Base-by-base conservation (phyloP, 2,797 vertebrate species). In the Gadopsis bispinosus region DNA sequence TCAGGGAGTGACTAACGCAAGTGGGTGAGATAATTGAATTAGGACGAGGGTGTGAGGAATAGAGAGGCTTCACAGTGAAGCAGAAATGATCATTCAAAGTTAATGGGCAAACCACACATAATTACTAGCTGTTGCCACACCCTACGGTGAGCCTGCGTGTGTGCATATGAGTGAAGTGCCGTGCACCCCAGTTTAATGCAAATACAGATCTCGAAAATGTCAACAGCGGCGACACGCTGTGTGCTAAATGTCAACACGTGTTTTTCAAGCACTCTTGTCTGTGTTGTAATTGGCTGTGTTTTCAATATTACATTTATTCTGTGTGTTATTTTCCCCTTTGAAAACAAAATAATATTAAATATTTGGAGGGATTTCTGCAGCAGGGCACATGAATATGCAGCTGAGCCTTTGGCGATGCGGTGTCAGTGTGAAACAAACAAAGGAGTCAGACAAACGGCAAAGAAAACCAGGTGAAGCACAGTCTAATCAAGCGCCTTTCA, bases 211-310 rank as follows among this genome's bases (percentile, higher is more conserved):
- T 86, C 63, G 58, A 85, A 91, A 94, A 93, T 93, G 92, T 93
- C 92, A 94, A 91, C 82, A 88, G 89, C 37, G 14, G 83, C 75
- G 79, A 90, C 85, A 73, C 12, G 12, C 69, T 39, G 81, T 16
- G 20, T 88, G 87, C 80, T 93, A 93, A 95, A 95, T 95, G 93
- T 94, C 94, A 94, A 91, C 93, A 91, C 90, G 90, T 86, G 90
- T 87, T 92, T 91, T 93, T 93, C 83, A 89, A 94, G 92, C 85
- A 89, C 93, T 86, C 87, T 91, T 79, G 73, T 88, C 79, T 69
- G 50, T 50, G 65, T 77, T 81, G 80, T 92, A 91, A 93, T 92
- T 92, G 90, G 83, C 76, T 79, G 70, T 16, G 43, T 73, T 88
- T 91, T 84, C 80, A 88, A 85, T 89, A 87, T 83, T 89, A 63